Percentiles rank a stretch among this genome's conserved stretches.
Evolutionary conservation across 2,113 vertebrate genomes (phyloP).

Genomic region (Tetrax tetrax): DNA sequence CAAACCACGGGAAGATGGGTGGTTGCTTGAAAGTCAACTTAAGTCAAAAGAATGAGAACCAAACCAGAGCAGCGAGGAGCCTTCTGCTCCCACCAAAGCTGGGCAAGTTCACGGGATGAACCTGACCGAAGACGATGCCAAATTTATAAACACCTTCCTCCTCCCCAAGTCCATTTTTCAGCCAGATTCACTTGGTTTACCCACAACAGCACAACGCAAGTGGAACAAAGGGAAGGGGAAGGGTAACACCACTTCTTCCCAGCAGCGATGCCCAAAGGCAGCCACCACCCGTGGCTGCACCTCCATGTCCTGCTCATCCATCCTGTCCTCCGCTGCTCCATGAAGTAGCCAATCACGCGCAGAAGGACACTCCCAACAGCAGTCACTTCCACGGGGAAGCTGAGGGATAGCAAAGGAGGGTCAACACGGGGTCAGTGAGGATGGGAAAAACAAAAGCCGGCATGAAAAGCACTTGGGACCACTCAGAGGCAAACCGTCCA

Average conservation of each 20-base stretch:
- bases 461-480: rapidly evolving
- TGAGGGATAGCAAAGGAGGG: not conserved
- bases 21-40: not conserved
- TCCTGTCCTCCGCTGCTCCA: not conserved
- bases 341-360: rapidly evolving
- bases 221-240: not conserved
- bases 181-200: not conserved
- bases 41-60: not conserved
- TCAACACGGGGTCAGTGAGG: not conserved
- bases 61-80: not conserved
- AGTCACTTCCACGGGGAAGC: not conserved
- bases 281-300: rapidly evolving
- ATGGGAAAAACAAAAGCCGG: not conserved
- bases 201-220: rapidly evolving
- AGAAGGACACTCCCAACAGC: rapidly evolving
- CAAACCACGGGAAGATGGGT: not conserved
- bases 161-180: not conserved
- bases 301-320: not conserved
- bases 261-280: not conserved
- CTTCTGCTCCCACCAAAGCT: not conserved
- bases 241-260: not conserved
- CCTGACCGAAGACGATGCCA: not conserved
- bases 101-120: not conserved
- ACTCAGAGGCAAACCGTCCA: not conserved
- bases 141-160: not conserved